A percentile compares a stretch with the other conserved stretches of the same genome.
Evolutionary conservation across 2,113 vertebrate species (phyloP).

Genomic region (Ciconia stormi): DNA sequence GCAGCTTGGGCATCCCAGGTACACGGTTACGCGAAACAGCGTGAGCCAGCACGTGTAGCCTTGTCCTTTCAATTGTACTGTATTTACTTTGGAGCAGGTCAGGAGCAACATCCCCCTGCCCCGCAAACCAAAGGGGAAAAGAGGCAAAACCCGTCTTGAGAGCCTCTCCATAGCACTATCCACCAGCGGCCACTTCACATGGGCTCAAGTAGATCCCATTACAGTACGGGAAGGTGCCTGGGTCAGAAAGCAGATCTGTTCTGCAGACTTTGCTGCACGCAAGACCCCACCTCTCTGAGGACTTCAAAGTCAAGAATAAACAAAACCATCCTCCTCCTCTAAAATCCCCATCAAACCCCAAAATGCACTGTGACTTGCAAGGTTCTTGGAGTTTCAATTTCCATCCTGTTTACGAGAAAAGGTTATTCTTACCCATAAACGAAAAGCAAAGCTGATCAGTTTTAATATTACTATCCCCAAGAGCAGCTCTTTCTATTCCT

Average conservation of each 20-base stretch:
- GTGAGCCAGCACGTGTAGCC: accelerated
- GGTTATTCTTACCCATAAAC: background rate
- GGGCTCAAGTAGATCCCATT: background rate
- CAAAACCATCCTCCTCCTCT: background rate
- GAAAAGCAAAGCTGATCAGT: background rate
- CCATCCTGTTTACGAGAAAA: background rate
- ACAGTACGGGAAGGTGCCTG: accelerated
- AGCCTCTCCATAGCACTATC: background rate
- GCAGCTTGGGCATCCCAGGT: background rate
- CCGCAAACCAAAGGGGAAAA: background rate
- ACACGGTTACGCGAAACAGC: accelerated
- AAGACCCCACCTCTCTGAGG: background rate
- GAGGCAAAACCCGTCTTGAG: background rate
- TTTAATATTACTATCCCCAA: background rate
- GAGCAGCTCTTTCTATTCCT: background rate
- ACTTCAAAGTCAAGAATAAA: background rate
- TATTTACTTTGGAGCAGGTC: background rate
- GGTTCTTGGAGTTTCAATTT: background rate
- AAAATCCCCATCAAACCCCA: background rate
- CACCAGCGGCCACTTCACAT: background rate
- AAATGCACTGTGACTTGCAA: background rate
- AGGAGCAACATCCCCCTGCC: background rate
- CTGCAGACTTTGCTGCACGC: background rate
- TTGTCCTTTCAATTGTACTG: background rate
- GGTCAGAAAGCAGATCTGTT: background rate